Base-by-base conservation (phyloP, 2,888 invertebrate genomes). In the Cheilosia pagana region DNA sequence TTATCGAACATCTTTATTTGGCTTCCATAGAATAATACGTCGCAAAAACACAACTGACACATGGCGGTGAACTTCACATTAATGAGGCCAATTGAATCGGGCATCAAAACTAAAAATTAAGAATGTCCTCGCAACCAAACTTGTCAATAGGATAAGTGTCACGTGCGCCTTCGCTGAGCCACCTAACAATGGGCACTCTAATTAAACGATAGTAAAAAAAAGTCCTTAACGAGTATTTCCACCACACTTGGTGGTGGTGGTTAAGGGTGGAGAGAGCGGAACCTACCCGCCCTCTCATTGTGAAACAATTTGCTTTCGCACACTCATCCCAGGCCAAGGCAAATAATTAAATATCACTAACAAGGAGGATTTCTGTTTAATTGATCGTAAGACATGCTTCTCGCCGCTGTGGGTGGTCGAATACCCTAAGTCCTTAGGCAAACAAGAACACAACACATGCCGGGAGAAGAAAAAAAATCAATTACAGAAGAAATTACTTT, bases 331-430 rank as follows among this genome's bases (percentile, higher is more conserved):
- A 19, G 28, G 53, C 19, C 52, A 41, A 28, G 12, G 28, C 19
- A 41, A 57, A 68, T 57, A 57, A 68, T 68, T 35, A 68, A 57
- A 68, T 57, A 57, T 57, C 45, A 19, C 23, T 48, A 68, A 68
- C 68, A 23, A 41, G 63, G 63, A 53, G 55, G 57, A 65, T 75
- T 65, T 65, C 50, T 50, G 57, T 75, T 75, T 75, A 65, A 75
- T 75, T 65, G 65, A 45, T 65, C 65, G 65, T 65, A 75, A 57
- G 57, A 75, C 35, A 23, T 50, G 65, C 45, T 55, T n/a, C 23
- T 50, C 19, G 5, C 39, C 25, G 39, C 43, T 48, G 10, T 50
- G 16, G 48, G 67, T 41, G 53, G 21, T 25, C 43, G 8, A 16
- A 21, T 28, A 8, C 28, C 28, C 28, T 8, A 8, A 7, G 7